Percentiles rank a stretch among this genome's conserved stretches.
phyloP scores from a whole-genome alignment of 2,888 invertebrate species.

The Ceramica pisi region DNA sequence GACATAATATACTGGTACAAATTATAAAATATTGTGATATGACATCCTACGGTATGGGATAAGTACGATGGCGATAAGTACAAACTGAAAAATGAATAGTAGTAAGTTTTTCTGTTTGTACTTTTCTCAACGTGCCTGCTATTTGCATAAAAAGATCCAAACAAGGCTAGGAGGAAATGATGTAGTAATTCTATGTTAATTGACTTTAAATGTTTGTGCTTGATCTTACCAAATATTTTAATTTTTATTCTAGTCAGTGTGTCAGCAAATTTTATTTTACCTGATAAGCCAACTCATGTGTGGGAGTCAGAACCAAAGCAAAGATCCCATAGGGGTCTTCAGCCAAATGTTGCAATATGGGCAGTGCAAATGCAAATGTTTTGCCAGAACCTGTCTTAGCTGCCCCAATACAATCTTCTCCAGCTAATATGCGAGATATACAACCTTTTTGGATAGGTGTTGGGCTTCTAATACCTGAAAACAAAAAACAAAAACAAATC shows the following conservation, averaged over 20 bases:
- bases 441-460: conserved; percentile 96
- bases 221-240: too few species aligned
- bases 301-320: conserved; percentile 98
- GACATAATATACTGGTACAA: background rate
- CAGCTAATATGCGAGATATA: conserved; percentile 94
- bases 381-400: conserved; percentile 99
- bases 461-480: conserved; percentile 93
- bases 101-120: too few species aligned
- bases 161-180: too few species aligned
- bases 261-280: conserved; percentile 75
- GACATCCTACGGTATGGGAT: too few species aligned
- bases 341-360: conserved; percentile 97
- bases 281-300: conserved; percentile 97
- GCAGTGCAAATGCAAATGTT: conserved; percentile 99
- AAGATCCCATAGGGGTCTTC: conserved; percentile 99
- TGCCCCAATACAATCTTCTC: conserved; percentile 97
- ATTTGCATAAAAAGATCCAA: too few species aligned
- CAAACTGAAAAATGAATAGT: too few species aligned
- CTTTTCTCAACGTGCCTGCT: too few species aligned
- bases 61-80: too few species aligned
- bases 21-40: background rate
- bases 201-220: too few species aligned
- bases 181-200: too few species aligned
- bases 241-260: too few species aligned
- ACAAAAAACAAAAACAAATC: background rate